Evolutionary conservation across 2,797 vertebrate genomes (phyloP).

Genomic region (Gymnothorax reevesii): DNA sequence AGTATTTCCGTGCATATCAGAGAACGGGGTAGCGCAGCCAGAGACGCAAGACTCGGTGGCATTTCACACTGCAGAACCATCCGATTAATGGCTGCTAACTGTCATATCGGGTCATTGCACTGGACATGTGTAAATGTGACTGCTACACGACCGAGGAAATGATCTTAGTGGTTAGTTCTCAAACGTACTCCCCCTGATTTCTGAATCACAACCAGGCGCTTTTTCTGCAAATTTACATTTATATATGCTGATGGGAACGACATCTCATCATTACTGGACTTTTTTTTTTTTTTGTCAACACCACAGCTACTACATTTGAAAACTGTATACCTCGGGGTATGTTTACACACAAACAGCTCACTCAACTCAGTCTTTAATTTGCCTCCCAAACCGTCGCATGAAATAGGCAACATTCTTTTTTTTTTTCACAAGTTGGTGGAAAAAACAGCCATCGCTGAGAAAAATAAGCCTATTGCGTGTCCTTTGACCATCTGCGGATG

Average conservation of each 20-base stretch:
- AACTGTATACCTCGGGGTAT: not conserved
- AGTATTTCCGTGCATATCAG: conserved; percentile 13
- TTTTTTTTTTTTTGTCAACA: not conserved
- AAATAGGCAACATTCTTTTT: not conserved
- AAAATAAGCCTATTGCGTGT: not conserved
- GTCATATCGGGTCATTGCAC: not conserved
- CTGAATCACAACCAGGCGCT: not conserved
- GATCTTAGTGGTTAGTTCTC: not conserved
- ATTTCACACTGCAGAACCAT: not conserved
- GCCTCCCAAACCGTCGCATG: not conserved
- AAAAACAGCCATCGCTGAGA: conserved; percentile 5
- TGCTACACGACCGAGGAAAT: not conserved
- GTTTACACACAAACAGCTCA: conserved; percentile 6
- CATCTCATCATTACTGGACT: not conserved
- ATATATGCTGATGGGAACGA: not conserved
- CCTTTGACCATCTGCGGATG: conserved; percentile 17
- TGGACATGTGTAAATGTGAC: not conserved
- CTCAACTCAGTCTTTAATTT: not conserved
- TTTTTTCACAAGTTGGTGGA: not conserved
- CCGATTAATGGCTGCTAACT: not conserved
- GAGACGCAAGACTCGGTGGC: not conserved
- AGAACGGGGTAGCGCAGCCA: not conserved
- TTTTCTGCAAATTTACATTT: not conserved
- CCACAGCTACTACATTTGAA: not conserved
- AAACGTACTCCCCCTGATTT: not conserved